Evolutionary conservation across 2,888 invertebrate species (phyloP).

Genomic region (Anarsia innoxiella): DNA sequence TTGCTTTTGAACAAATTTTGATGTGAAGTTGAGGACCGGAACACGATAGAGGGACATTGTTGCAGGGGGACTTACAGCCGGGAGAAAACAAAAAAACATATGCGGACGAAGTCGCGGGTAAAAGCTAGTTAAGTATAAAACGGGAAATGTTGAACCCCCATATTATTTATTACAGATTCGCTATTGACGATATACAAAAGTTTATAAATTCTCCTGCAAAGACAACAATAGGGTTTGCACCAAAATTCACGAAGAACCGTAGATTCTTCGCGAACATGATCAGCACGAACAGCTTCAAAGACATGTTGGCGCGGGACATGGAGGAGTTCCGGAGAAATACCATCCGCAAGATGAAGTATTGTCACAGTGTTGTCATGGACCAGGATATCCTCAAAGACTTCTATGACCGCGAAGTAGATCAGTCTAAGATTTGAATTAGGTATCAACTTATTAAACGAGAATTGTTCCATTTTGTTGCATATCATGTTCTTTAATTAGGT

Average conservation of each 20-base stretch:
- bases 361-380: constrained; percentile 42
- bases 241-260: constrained; percentile 48
- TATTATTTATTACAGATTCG: constrained; percentile 35
- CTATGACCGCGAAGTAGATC: constrained; percentile 48
- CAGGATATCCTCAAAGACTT: constrained; percentile 35
- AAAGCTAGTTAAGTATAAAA: too few species aligned
- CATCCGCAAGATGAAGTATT: constrained; percentile 44
- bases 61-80: too few species aligned
- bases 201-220: constrained; percentile 46
- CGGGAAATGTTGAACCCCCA: too few species aligned
- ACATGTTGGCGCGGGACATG: constrained; percentile 41
- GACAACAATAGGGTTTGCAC: constrained; percentile 53
- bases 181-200: constrained; percentile 38
- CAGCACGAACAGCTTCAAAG: constrained; percentile 38
- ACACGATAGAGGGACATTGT: too few species aligned
- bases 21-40: too few species aligned
- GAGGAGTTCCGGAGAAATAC: constrained; percentile 29
- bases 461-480: not conserved
- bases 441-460: not conserved
- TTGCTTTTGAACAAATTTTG: too few species aligned
- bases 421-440: constrained; percentile 22
- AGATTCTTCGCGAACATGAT: constrained; percentile 60
- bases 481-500: too few species aligned
- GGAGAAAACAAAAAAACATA: too few species aligned
- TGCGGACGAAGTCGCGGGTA: too few species aligned